Conservation (phyloP, 2,888 invertebrate genomes). For the Oligia fasciuncula region DNA sequence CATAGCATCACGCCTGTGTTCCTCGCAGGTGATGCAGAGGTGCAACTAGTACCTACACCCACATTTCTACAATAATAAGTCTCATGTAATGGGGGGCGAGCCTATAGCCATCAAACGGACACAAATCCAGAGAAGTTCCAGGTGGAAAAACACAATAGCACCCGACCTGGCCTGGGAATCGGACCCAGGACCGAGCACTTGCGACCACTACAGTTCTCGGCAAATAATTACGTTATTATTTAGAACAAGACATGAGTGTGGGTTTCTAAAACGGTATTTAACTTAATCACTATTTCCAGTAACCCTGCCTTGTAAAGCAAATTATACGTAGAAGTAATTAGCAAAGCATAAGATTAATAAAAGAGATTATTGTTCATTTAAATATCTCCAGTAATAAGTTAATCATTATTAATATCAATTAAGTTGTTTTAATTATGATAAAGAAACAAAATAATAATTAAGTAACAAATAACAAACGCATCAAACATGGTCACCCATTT, state of each 20-base stretch:
- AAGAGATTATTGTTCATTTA: conserved; percentile 13
- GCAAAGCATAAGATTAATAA: not conserved
- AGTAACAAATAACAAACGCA: not conserved
- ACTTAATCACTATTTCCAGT: conserved; percentile 33
- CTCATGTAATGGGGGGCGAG: not conserved
- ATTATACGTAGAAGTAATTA: conserved; percentile 24
- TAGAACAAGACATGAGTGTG: conserved; percentile 14
- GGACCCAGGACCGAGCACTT: not conserved
- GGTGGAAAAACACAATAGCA: not conserved
- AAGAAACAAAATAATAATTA: not conserved
- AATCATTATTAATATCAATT: conserved; percentile 11
- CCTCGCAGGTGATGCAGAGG: not conserved
- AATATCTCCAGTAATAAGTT: conserved; percentile 13
- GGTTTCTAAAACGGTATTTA: conserved; percentile 45
- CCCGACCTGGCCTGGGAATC: not conserved
- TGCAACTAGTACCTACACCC: not conserved
- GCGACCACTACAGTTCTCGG: not conserved
- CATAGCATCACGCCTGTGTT: not conserved
- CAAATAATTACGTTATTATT: conserved; percentile 34
- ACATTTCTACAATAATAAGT: not conserved
- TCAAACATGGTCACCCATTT: not conserved
- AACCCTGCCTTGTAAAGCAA: conserved; percentile 2
- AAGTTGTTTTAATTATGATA: not conserved
- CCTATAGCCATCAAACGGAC: not conserved
- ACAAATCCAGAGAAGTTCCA: not conserved